Evolutionary conservation across 2,888 invertebrate genomes (phyloP).

Genomic region (Drosophila longiperda): DNA sequence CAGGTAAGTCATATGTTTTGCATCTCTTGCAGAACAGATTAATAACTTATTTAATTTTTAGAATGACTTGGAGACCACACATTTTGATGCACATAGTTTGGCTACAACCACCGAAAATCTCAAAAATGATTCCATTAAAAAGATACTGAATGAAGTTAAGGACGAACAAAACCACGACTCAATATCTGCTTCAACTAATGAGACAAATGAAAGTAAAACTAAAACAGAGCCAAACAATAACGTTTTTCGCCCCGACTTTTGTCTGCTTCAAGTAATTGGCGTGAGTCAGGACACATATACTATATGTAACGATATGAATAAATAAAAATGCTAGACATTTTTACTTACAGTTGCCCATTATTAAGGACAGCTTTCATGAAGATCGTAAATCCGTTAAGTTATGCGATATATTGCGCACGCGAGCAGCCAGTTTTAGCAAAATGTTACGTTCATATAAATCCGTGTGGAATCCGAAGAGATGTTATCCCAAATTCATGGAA

Average conservation of each 20-base stretch:
- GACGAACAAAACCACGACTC: background rate
- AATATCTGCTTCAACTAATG: background rate
- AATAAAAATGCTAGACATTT: background rate
- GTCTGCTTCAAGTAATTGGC: constrained; percentile 44
- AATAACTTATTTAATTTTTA: constrained; percentile 8
- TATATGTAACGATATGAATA: background rate
- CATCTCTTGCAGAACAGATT: background rate
- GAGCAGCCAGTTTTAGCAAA: constrained; percentile 53
- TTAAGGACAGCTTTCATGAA: constrained; percentile 48
- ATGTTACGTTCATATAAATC: constrained; percentile 32
- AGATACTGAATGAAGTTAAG: constrained; percentile 35
- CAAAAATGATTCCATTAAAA: constrained; percentile 13
- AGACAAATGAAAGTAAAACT: background rate
- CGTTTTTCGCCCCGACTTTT: constrained; percentile 15
- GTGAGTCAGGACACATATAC: constrained; percentile 32
- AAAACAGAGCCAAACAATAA: background rate
- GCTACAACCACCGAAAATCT: constrained; percentile 2
- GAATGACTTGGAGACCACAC: constrained; percentile 36
- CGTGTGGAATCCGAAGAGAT: constrained; percentile 53
- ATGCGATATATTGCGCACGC: constrained; percentile 44
- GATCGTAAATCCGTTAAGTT: constrained; percentile 42
- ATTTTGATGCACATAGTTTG: constrained; percentile 33
- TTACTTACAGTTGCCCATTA: constrained; percentile 54
- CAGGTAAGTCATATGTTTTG: constrained; percentile 33
- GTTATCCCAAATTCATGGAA: background rate